Evolutionary conservation across 1,140 invertebrate species (phyloP).

Genomic region (Venturia canescens): DNA sequence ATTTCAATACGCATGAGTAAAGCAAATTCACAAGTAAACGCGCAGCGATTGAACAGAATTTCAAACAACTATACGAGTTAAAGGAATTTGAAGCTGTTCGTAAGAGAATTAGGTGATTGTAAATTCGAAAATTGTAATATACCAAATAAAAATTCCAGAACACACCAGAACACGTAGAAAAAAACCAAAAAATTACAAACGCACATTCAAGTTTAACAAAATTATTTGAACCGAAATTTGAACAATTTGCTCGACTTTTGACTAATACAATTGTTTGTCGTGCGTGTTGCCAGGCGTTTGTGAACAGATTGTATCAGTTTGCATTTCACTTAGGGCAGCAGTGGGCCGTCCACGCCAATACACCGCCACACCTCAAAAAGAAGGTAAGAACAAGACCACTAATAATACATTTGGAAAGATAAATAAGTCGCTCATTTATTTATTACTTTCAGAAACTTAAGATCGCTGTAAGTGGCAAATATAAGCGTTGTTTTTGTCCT

Average conservation of each 20-base stretch:
- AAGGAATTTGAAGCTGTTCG: too few relatives aligned
- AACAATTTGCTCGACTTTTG: constrained; percentile 56
- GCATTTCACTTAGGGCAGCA: constrained; percentile 89
- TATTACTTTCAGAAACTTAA: constrained; percentile 22
- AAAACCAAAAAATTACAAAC: too few relatives aligned
- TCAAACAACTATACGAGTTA: too few relatives aligned
- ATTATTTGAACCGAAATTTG: constrained; percentile 12
- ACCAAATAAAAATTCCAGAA: too few relatives aligned
- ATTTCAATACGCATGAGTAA: too few relatives aligned
- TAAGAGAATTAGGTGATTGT: too few relatives aligned
- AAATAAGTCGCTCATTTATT: constrained; percentile 23
- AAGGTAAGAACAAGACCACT: constrained; percentile 75
- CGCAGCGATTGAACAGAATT: too few relatives aligned
- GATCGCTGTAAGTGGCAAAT: constrained; percentile 1
- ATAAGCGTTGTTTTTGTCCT: background rate
- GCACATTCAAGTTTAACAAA: too few relatives aligned
- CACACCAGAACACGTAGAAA: too few relatives aligned
- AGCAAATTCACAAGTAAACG: too few relatives aligned
- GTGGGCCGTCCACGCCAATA: constrained; percentile 83
- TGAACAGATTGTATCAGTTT: constrained; percentile 83
- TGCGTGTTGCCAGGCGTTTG: constrained; percentile 78
- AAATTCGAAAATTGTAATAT: too few relatives aligned
- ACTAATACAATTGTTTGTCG: constrained; percentile 76
- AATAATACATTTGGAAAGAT: background rate
- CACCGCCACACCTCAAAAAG: constrained; percentile 82